Conservation (phyloP, 2,888 invertebrate species). For the Pteria penguin region DNA sequence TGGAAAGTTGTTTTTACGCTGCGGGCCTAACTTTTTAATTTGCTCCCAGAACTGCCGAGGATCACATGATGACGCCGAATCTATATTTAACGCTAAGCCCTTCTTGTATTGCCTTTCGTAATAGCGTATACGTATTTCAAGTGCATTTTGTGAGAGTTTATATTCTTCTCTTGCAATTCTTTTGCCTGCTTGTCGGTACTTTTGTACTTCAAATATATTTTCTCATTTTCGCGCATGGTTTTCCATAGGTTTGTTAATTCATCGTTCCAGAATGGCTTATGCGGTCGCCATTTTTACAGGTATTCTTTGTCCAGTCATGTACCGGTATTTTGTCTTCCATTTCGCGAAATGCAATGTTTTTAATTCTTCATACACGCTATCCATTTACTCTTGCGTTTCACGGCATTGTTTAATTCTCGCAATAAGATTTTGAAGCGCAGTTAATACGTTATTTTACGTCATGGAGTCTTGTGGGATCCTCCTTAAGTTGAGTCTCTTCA, state of each 20-base stretch:
- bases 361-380: background rate
- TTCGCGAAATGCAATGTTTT: background rate
- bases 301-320: background rate
- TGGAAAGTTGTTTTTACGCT: background rate
- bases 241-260: background rate
- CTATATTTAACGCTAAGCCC: background rate
- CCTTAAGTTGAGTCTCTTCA: background rate
- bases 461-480: background rate
- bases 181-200: no score
- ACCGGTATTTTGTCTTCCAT: background rate
- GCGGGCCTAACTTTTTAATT: background rate
- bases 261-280: conserved; percentile 5
- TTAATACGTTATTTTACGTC: background rate
- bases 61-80: background rate
- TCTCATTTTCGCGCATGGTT: background rate
- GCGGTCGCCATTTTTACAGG: no score
- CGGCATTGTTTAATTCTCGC: background rate
- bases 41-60: background rate
- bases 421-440: background rate
- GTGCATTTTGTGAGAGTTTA: no score
- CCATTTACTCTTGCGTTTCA: background rate
- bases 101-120: background rate
- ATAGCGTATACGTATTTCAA: background rate
- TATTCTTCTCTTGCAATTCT: no score
- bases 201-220: no score